Base-by-base conservation (phyloP, 2,113 vertebrate genomes). In the Reinhardtius hippoglossoides region DNA sequence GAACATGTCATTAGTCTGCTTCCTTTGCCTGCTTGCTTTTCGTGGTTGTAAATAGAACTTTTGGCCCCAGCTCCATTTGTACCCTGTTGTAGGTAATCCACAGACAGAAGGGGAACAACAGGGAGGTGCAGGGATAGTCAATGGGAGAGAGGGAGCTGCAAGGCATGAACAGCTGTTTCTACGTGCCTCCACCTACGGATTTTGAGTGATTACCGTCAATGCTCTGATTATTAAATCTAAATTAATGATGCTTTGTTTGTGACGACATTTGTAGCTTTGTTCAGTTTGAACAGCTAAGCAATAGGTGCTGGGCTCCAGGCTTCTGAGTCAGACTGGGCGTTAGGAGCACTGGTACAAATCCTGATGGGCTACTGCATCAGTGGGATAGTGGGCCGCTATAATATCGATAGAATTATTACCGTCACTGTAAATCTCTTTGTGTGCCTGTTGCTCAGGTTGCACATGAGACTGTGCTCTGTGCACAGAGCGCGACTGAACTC, bases 21-120 rank as follows among this genome's bases (percentile, higher is more conserved):
- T 65, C 37, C 62, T 23, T 8, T 23, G 61, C 3, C 61, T 44
- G 37, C 20, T 65, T 16, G 62, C 8, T 46, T 16, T 65, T 48
- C 5, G 2, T 48, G 62, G 21, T 65, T 48, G 62, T 48, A 65
- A 65, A 65, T 48, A 65, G 42, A 48, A 16, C 42, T 48, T 65
- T 44, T 44, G 21, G 37, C 61, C 61, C 13, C n/a, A 44, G 35
- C 15, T 62, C 60, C 37, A 21, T 62, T 62, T 62, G 37, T 62
- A 42, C 40, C 40, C 9, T 21, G 14, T 23, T 15, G 61, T 24
- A 24, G 37, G n/a, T 7, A 62, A 61, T 61, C 59, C 31, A 21
- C 18, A n/a, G 59, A 61, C 59, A 61, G 31, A 16, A 35, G 59
- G 59, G 27, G 21, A 35, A 37, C 59, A n/a, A n/a, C 16, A 37